phyloP scores from a whole-genome alignment of 2,888 invertebrate genomes.

The Stenodema calcarata region DNA sequence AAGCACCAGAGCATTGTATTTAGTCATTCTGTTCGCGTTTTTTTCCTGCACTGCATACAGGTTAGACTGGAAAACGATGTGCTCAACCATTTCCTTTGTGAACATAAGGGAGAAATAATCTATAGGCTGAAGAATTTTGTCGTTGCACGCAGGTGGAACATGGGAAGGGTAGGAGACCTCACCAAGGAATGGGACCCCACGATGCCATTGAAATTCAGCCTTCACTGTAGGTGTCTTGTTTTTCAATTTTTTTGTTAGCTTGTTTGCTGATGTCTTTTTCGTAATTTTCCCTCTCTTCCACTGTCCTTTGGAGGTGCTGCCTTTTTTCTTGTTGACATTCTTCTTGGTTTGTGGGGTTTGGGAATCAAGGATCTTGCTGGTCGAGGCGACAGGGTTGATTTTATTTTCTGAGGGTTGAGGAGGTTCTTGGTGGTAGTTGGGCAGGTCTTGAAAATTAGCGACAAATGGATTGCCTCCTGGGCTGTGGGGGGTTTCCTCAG shows the following conservation, averaged over 20 bases:
- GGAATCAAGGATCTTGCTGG: too few relatives aligned
- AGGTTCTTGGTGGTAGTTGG: not conserved
- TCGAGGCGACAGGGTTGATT: not conserved
- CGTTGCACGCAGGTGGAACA: not conserved
- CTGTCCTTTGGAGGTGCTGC: not conserved
- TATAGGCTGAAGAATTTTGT: not conserved
- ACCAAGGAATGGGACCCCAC: not conserved
- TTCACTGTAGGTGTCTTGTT: not conserved
- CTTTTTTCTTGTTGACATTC: not conserved
- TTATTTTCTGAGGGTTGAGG: not conserved
- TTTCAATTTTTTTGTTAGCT: not conserved
- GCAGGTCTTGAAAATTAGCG: not conserved
- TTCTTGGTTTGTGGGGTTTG: too few relatives aligned
- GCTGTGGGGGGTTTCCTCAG: not conserved
- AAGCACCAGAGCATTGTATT: not conserved
- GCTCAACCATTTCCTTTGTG: not conserved
- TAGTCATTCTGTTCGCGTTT: not conserved
- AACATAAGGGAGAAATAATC: not conserved
- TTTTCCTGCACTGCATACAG: not conserved
- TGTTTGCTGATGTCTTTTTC: not conserved
- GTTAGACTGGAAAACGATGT: not conserved
- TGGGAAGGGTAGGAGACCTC: not conserved
- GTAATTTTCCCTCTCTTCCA: not conserved
- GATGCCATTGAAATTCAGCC: not conserved
- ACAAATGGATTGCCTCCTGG: not conserved